Conservation (phyloP, 2,888 invertebrate genomes). For the Ectropis crepuscularia region DNA sequence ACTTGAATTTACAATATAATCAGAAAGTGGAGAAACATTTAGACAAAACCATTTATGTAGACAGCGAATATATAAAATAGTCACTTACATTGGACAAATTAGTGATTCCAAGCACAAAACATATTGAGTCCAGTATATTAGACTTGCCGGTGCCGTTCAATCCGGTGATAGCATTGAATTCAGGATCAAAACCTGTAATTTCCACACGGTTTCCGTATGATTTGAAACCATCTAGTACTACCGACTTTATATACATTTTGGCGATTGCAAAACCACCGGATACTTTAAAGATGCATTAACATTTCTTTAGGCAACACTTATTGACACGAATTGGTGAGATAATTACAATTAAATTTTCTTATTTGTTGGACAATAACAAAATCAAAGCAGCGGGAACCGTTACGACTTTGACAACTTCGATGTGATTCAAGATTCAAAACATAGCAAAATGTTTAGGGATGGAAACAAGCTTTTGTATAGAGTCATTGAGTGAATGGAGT, state of each 20-base stretch:
- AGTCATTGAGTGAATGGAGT: no score
- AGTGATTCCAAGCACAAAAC: constrained; percentile 98
- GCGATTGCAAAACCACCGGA: background rate
- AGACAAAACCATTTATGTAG: no score
- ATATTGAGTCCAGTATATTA: constrained; percentile 98
- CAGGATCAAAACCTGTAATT: constrained; percentile 95
- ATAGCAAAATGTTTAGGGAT: no score
- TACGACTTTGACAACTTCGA: background rate
- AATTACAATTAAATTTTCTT: no score
- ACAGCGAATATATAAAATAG: background rate
- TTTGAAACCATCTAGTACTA: constrained; percentile 98
- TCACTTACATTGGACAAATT: constrained; percentile 95
- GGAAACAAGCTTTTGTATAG: no score
- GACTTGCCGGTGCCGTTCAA: constrained; percentile 99
- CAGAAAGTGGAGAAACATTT: no score
- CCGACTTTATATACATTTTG: constrained; percentile 95
- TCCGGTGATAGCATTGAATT: constrained; percentile 99
- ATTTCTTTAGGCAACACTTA: background rate
- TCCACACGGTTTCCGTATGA: constrained; percentile 97
- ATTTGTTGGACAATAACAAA: background rate
- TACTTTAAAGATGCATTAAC: background rate
- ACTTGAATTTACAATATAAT: no score
- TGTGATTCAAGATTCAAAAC: no score
- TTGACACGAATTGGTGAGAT: no score
- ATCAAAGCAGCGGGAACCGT: constrained; percentile 1